These are phyloP conservation scores for Loripinus fragilis DNA, from an alignment of 2,888 invertebrate species.

Conservation along the genomic window DNA sequence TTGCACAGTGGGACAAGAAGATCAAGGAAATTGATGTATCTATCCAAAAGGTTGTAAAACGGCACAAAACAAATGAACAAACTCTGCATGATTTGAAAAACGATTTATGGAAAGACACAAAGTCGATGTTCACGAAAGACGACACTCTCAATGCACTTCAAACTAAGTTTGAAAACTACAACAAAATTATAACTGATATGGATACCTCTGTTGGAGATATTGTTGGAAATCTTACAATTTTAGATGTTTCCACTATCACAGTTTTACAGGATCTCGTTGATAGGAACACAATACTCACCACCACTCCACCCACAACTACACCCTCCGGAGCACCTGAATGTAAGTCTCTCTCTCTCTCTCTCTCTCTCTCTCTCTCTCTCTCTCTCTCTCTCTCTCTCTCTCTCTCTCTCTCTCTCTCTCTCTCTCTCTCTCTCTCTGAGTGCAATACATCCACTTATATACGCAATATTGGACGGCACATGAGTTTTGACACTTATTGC, in stretches of 20 bases:
- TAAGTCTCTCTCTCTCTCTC: conserved; percentile 33
- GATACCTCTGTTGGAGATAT: conserved; percentile 37
- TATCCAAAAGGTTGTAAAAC: conserved; percentile 17
- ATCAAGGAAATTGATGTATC: conserved; percentile 42
- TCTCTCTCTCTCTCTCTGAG: too few species aligned
- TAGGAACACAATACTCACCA: conserved; percentile 48
- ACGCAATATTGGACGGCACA: too few species aligned
- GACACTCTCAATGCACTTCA: conserved; percentile 37
- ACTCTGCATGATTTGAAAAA: conserved; percentile 34
- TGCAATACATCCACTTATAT: too few species aligned
- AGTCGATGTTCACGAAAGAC: conserved; percentile 35
- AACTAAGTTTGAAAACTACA: conserved; percentile 35
- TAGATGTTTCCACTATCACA: conserved; percentile 14
- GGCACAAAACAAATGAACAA: conserved; percentile 20
- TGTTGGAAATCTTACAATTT: conserved; percentile 28
- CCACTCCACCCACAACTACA: conserved; percentile 54
- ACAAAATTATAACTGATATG: conserved; percentile 46
- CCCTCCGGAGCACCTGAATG: conserved; percentile 55
- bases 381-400: too few species aligned
- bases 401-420: too few species aligned
- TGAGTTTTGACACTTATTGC: too few species aligned
- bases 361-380: too few species aligned
- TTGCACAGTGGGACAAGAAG: conserved; percentile 37
- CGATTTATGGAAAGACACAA: conserved; percentile 31
- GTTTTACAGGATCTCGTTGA: conserved; percentile 32